Percentiles rank a stretch among this genome's conserved stretches.
Conservation (phyloP, 1,140 invertebrate species). For the Plectus sambesii region DNA sequence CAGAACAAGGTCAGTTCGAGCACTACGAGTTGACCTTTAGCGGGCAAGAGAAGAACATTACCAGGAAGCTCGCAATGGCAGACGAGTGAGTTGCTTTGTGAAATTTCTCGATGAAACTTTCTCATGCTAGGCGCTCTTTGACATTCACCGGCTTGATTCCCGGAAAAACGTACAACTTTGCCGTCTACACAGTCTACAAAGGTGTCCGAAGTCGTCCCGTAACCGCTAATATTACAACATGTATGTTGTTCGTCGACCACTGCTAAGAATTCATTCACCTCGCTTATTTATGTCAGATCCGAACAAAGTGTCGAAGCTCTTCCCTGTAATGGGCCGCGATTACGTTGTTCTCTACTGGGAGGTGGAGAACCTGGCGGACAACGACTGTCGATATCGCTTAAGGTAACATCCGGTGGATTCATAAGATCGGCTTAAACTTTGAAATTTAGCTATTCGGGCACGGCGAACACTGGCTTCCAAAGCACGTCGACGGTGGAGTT, state of each 20-base stretch:
- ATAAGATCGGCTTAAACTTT: neutral
- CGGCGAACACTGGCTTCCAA: slow-evolving; percentile 28
- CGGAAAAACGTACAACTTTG: slow-evolving; percentile 40
- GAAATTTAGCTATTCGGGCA: slow-evolving; percentile 30
- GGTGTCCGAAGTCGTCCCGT: slow-evolving; percentile 37
- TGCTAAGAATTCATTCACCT: no score
- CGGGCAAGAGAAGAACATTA: slow-evolving; percentile 36
- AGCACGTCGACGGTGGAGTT: slow-evolving; percentile 27
- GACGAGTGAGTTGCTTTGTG: slow-evolving; percentile 30
- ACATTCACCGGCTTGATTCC: slow-evolving; percentile 45
- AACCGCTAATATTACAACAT: slow-evolving; percentile 35
- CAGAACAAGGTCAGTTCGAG: slow-evolving; percentile 41
- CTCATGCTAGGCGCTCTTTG: slow-evolving; percentile 41
- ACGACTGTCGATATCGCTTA: slow-evolving; percentile 36
- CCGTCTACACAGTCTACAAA: slow-evolving; percentile 38
- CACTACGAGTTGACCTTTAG: slow-evolving; percentile 35
- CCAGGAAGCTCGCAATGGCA: slow-evolving; percentile 34
- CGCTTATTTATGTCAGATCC: slow-evolving; percentile 33
- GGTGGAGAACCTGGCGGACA: slow-evolving; percentile 40
- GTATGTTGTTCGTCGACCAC: slow-evolving; percentile 25
- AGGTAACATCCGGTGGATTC: slow-evolving; percentile 19
- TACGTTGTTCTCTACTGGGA: slow-evolving; percentile 39
- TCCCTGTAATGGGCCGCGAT: slow-evolving; percentile 36
- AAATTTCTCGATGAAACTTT: neutral
- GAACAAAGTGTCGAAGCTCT: slow-evolving; percentile 38